Evolutionary conservation across 2,797 vertebrate genomes (phyloP), one percentile per base, ranked within the genome.

Genomic region (Bucorvus abyssinicus): DNA sequence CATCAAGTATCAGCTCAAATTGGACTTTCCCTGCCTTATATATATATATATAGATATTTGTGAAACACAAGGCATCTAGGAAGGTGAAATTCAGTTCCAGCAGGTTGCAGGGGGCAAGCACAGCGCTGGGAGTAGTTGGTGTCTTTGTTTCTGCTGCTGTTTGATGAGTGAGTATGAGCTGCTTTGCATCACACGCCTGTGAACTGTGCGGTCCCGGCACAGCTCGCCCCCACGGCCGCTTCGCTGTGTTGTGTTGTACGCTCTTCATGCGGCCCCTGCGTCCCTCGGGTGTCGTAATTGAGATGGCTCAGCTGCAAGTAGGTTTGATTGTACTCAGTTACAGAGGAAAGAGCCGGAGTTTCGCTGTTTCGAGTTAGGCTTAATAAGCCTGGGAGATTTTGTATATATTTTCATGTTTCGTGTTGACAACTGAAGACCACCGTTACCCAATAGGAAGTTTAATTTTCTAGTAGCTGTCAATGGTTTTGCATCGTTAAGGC

Each of bases 351-450:
- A 74, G 42, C 12, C 68, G 42, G 82, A 55, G 91, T 96, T 85
- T 68, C 57, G 65, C 27, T 75, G 42, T 81, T 95, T 73, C 50
- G 60, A 75, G 20, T 73, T n/a, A 45, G 64, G 24, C 38, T 68
- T 60, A 55, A 68, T 73, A 87, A 91, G n/a, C 63, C 44, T 22
- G 36, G 71, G 40, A 84, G 47, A 40, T 52, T 84, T 84, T 94
- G 74, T 86, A 23, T 86, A 69, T 45, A 22, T 93, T 94, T 76
- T 77, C 64, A 22, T 84, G n/a, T 44, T 84, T 91, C 70, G 55
- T 84, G 76, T 84, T 84, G 78, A 91, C 70, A 93, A 88, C 74
- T 68, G 75, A 94, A 89, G 70, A 83, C 34, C 65, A 60, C 81
- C 15, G 29, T 81, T 79, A 53, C 38, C 52, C 44, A 79, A 71